A percentile compares a stretch with the other conserved stretches of the same genome.
Conservation (phyloP, 2,113 vertebrate genomes). For the Pteronura brasiliensis region DNA sequence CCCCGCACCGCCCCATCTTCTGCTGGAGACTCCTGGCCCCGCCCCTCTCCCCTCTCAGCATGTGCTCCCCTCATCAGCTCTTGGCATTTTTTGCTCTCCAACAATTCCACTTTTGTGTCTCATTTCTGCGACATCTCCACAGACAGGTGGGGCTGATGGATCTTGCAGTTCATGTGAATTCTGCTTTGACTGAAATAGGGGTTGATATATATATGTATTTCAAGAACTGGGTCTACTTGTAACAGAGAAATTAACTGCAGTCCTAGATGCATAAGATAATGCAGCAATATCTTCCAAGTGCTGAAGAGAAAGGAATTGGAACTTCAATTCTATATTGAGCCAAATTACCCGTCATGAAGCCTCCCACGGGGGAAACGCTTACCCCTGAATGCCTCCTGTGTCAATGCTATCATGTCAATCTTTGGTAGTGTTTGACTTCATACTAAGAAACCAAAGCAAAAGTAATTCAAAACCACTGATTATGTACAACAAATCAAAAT, state of each 20-base stretch:
- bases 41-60: no score
- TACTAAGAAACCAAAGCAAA: background rate
- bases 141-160: background rate
- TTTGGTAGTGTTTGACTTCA: background rate
- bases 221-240: background rate
- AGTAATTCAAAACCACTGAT: background rate
- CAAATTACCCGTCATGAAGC: background rate
- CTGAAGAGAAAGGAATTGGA: background rate
- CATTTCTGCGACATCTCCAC: background rate
- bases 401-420: background rate
- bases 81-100: background rate
- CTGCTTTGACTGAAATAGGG: background rate
- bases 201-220: background rate
- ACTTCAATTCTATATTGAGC: background rate
- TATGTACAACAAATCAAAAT: background rate
- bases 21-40: background rate
- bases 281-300: background rate
- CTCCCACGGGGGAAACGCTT: background rate
- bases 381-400: background rate
- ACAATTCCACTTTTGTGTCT: background rate
- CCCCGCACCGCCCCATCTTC: background rate
- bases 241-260: background rate
- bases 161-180: background rate
- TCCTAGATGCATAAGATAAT: background rate
- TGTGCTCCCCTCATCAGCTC: background rate